Evolutionary conservation across 1,140 invertebrate species (phyloP).

Genomic region (Drosophila albomicans): DNA sequence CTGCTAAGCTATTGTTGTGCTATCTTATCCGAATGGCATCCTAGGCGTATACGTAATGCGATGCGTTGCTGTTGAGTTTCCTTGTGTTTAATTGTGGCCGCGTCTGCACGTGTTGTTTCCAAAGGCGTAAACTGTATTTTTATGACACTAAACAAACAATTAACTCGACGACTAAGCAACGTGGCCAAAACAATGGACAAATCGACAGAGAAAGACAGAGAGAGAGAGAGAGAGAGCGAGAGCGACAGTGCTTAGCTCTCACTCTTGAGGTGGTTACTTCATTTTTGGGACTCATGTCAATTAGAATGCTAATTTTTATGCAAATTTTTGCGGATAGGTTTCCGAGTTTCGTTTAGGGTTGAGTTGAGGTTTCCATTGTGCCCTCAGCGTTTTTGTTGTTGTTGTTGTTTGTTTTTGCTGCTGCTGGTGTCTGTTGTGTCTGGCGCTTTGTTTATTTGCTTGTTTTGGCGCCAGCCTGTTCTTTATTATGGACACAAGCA

Average conservation of each 20-base stretch:
- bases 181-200: conserved; percentile 61
- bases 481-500: conserved; percentile 62
- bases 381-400: conserved; percentile 1
- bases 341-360: conserved; percentile 27
- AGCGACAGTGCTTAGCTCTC: conserved; percentile 8
- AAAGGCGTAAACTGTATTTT: conserved; percentile 82
- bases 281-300: conserved; percentile 73
- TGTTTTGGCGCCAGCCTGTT: conserved; percentile 49
- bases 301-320: conserved; percentile 82
- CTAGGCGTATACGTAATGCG: conserved; percentile 29
- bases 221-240: neutral
- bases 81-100: conserved; percentile 50
- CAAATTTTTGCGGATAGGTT: conserved; percentile 74
- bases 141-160: conserved; percentile 79
- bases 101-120: conserved; percentile 62
- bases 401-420: conserved; percentile 7
- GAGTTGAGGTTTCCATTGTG: conserved; percentile 23
- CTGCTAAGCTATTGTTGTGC: conserved; percentile 1
- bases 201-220: conserved; percentile 8
- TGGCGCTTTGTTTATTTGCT: conserved; percentile 48
- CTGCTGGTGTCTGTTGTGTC: conserved; percentile 28
- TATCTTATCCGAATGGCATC: neutral
- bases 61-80: neutral
- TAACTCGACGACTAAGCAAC: conserved; percentile 56
- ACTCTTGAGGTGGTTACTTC: conserved; percentile 46